These are phyloP conservation scores for Ctenodactylus gundi DNA, from an alignment of 2,113 vertebrate species.

Conservation along the genomic window DNA sequence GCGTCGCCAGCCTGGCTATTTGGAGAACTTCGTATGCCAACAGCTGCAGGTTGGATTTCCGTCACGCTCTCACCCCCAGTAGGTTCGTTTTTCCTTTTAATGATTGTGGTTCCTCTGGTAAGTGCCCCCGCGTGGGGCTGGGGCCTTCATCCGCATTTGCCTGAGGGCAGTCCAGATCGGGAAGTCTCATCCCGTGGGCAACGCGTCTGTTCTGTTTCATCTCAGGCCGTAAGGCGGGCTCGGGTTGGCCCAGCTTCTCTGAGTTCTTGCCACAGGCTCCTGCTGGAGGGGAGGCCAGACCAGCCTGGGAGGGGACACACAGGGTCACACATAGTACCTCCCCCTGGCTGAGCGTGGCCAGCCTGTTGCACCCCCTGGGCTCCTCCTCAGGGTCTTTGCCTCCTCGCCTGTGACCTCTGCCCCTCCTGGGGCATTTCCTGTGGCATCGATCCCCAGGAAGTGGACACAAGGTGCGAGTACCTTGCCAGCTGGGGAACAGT, in stretches of 20 bases:
- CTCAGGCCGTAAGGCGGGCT: neutral
- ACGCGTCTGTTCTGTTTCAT: neutral
- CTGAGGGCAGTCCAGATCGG: rapidly evolving
- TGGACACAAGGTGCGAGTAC: rapidly evolving
- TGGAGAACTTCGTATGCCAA: neutral
- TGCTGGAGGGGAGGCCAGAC: neutral
- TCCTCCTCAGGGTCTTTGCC: rapidly evolving
- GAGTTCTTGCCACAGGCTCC: neutral
- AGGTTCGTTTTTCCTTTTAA: neutral
- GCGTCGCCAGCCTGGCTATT: too few species aligned
- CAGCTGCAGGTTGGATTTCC: too few species aligned
- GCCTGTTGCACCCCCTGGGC: too few species aligned
- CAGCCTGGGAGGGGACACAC: neutral
- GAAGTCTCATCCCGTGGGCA: rapidly evolving
- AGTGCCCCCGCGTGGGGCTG: neutral
- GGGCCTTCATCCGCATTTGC: neutral
- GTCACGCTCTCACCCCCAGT: too few species aligned
- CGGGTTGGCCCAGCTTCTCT: neutral
- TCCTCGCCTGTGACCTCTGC: neutral
- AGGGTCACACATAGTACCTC: neutral
- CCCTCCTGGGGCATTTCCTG: too few species aligned
- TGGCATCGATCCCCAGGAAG: neutral
- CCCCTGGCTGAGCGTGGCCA: rapidly evolving
- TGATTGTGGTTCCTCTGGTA: neutral
- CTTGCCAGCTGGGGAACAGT: neutral